Evolutionary conservation across 2,888 invertebrate genomes (phyloP).

Genomic region (Lycophotia porphyrea): DNA sequence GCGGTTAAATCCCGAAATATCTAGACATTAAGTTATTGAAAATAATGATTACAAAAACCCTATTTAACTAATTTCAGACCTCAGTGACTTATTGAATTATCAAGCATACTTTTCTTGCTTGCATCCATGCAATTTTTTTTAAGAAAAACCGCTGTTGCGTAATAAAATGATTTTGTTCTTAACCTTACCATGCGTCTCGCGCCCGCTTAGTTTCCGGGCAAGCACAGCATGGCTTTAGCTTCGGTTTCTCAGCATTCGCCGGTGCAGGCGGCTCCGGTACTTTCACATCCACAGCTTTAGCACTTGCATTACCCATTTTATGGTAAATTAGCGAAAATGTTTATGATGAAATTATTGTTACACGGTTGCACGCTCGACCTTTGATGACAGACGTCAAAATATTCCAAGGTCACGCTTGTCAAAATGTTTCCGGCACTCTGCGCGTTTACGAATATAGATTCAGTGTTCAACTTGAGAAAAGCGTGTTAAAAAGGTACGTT

Average conservation of each 20-base stretch:
- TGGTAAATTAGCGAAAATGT: slow-evolving; percentile 13
- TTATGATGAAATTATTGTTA: slow-evolving; percentile 31
- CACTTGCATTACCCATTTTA: slow-evolving; percentile 86
- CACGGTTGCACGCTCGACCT: slow-evolving; percentile 37
- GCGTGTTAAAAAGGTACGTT: background rate
- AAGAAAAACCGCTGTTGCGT: slow-evolving; percentile 88
- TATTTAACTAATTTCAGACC: background rate
- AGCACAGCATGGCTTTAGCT: slow-evolving; percentile 98
- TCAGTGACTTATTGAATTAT: background rate
- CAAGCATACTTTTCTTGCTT: background rate
- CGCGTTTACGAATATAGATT: slow-evolving; percentile 42
- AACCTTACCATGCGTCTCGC: slow-evolving; percentile 96
- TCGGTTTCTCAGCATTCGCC: slow-evolving; percentile 91
- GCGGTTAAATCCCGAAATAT: background rate
- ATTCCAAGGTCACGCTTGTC: slow-evolving; percentile 40
- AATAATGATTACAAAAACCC: background rate
- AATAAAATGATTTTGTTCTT: slow-evolving; percentile 74
- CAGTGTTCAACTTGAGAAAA: no score
- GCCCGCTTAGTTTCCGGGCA: slow-evolving; percentile 98
- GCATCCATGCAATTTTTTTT: background rate
- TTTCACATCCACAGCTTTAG: slow-evolving; percentile 84
- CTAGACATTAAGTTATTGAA: background rate
- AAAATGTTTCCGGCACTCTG: background rate
- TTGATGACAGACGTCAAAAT: slow-evolving; percentile 53
- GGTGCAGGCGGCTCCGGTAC: slow-evolving; percentile 74